Percentiles rank a stretch among this genome's conserved stretches.
These are phyloP conservation scores for Notospermus geniculatus DNA, from an alignment of 1,140 invertebrate species.

Conservation along the genomic window DNA sequence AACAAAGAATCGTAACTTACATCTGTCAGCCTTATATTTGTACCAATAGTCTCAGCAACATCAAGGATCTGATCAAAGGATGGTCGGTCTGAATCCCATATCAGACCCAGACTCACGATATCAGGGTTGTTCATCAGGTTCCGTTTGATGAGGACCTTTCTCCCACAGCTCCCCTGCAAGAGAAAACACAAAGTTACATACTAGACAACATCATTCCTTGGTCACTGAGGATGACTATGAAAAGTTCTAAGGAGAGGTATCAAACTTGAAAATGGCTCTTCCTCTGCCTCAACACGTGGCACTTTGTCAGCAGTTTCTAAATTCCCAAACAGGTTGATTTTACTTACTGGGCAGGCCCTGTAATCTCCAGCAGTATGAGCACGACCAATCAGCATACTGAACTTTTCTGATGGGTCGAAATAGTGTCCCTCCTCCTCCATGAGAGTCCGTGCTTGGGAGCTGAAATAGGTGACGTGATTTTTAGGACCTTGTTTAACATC, in stretches of 20 bases:
- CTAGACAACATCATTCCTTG: no score
- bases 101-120: conserved; percentile 92
- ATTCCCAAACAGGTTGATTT: no score
- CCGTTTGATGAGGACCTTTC: conserved; percentile 86
- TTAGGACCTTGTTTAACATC: no score
- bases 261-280: no score
- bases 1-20: conserved; percentile 58
- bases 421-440: background rate
- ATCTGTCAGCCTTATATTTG: conserved; percentile 76
- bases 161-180: conserved; percentile 81
- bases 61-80: conserved; percentile 87
- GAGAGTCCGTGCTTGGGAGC: background rate
- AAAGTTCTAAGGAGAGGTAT: no score
- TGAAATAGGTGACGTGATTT: no score
- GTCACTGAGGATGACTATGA: no score
- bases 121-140: conserved; percentile 88
- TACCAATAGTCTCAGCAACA: conserved; percentile 83
- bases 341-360: conserved; percentile 86
- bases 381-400: conserved; percentile 81
- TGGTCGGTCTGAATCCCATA: conserved; percentile 92
- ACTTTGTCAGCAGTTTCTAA: no score
- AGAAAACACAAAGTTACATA: no score
- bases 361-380: conserved; percentile 92
- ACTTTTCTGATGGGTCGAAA: conserved; percentile 57
- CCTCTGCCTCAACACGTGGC: no score